A percentile compares a stretch with the other conserved stretches of the same genome.
Evolutionary conservation across 64 coral and sea anemone species (phyloP).

Genomic region (Astreopora myriophthalma): DNA sequence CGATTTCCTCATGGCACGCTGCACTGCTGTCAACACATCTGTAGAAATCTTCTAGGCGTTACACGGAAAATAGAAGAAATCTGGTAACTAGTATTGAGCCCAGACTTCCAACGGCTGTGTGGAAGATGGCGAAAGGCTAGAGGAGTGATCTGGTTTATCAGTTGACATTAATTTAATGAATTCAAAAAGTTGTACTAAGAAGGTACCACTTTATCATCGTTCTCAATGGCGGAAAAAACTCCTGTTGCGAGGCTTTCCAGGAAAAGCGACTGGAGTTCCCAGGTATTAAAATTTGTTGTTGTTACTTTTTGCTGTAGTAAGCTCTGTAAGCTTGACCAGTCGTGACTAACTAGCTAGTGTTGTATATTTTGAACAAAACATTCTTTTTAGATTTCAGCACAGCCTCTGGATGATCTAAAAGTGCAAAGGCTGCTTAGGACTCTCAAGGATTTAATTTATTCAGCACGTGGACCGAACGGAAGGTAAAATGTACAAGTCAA

Average conservation of each 20-base stretch:
- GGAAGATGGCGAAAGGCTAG: background rate
- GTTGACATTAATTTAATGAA: too few species aligned
- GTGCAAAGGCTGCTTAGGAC: background rate
- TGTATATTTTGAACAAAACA: too few species aligned
- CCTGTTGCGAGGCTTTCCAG: background rate
- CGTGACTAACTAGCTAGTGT: too few species aligned
- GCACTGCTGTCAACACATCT: background rate
- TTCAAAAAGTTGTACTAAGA: too few species aligned
- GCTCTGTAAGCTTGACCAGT: too few species aligned
- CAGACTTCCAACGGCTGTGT: background rate
- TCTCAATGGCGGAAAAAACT: background rate
- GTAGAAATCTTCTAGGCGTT: conserved; percentile 32
- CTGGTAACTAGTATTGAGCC: background rate
- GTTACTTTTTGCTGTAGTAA: too few species aligned
- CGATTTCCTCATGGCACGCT: conserved; percentile 52
- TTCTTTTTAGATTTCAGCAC: conserved; percentile 8
- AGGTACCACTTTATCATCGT: background rate
- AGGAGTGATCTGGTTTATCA: background rate
- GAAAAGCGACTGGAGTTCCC: background rate
- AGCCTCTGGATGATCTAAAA: conserved; percentile 11
- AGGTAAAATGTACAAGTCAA: conserved; percentile 28
- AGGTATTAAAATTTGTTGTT: background rate
- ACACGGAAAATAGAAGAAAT: background rate
- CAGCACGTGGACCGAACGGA: conserved; percentile 61
- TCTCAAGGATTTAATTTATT: conserved; percentile 47